Conservation (phyloP, 1,140 invertebrate species). For the Papilio machaon region DNA sequence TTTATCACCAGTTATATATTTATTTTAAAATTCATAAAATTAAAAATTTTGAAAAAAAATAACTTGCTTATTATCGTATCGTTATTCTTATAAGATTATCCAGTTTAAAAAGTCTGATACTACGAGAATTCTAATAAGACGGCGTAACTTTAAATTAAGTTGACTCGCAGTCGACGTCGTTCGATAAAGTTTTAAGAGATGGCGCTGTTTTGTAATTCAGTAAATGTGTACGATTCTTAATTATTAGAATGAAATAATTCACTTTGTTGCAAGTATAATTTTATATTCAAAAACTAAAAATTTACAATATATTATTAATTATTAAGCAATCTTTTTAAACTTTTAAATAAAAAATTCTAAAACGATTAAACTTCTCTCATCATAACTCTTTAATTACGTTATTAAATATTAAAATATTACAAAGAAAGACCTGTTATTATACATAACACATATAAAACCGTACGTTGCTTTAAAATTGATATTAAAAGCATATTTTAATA, state of each 20-base stretch:
- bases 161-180: slow-evolving; percentile 48
- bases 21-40: too few relatives aligned
- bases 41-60: not conserved
- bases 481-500: slow-evolving; percentile 36
- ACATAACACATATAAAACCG: not conserved
- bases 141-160: not conserved
- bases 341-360: too few relatives aligned
- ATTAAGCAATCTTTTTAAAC: too few relatives aligned
- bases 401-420: not conserved
- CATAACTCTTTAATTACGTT: not conserved
- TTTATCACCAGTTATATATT: too few relatives aligned
- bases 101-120: not conserved
- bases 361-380: not conserved
- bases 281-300: not conserved
- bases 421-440: not conserved
- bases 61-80: not conserved
- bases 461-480: not conserved
- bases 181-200: slow-evolving; percentile 50
- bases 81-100: slow-evolving; percentile 4
- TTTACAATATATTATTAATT: not conserved
- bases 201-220: slow-evolving; percentile 51
- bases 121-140: slow-evolving; percentile 10
- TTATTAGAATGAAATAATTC: not conserved
- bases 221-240: not conserved
- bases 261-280: not conserved